phyloP scores from a whole-genome alignment of 2,113 vertebrate species.

The Poeciliopsis occidentalis region DNA sequence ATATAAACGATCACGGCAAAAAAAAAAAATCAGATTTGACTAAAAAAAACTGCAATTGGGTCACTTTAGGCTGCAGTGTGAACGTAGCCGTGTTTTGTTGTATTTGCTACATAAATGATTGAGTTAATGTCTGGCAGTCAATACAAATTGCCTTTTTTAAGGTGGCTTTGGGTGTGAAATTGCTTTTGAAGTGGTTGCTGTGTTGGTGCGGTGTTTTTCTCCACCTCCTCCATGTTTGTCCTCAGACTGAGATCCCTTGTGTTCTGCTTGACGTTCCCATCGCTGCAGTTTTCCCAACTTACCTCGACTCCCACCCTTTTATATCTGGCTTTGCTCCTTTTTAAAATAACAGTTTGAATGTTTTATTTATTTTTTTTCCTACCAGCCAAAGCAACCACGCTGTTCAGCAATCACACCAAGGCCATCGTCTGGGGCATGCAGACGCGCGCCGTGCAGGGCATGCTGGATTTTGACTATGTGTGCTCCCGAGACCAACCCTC shows the following conservation, averaged over 20 bases:
- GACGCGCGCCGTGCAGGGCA: slow-evolving; percentile 96
- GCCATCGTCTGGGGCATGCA: slow-evolving; percentile 99
- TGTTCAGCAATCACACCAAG: slow-evolving; percentile 93
- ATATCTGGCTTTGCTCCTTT: neutral
- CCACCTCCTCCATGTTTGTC: slow-evolving; percentile 29
- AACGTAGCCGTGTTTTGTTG: neutral
- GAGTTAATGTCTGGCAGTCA: neutral
- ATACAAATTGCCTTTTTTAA: neutral
- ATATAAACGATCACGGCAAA: too few relatives aligned
- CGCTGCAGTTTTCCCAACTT: slow-evolving; percentile 34
- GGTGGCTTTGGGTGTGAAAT: neutral
- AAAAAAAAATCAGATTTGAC: too few relatives aligned
- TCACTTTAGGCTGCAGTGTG: neutral
- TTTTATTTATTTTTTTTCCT: neutral
- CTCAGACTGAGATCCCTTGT: slow-evolving; percentile 11
- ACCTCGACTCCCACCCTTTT: neutral
- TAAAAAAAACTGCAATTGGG: too few relatives aligned
- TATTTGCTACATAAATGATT: neutral
- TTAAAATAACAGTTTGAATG: slow-evolving; percentile 9
- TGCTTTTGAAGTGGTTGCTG: neutral
- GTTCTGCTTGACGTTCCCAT: slow-evolving; percentile 13
- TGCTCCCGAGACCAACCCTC: slow-evolving; percentile 95
- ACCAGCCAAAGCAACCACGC: slow-evolving; percentile 85
- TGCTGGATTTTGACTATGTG: slow-evolving; percentile 97
- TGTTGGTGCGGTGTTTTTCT: slow-evolving; percentile 19